These are phyloP conservation scores for Drosophila serrata DNA, from an alignment of 1,140 invertebrate species.

Conservation along the genomic window DNA sequence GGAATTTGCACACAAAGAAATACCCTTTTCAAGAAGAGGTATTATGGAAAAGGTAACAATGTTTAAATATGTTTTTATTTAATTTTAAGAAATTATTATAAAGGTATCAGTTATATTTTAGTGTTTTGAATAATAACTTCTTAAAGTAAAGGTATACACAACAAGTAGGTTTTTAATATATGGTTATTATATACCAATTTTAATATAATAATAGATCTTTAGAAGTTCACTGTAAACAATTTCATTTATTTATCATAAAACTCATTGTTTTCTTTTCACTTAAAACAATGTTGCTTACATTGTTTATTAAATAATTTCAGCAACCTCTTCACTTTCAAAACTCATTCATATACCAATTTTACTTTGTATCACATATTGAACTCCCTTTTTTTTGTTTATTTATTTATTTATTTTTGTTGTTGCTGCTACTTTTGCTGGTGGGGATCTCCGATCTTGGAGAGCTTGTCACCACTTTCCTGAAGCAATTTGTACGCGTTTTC, in stretches of 20 bases:
- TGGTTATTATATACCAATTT: neutral
- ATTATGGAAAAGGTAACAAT: neutral
- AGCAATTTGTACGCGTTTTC: slow-evolving; percentile 80
- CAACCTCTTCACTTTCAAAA: neutral
- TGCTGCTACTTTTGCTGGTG: slow-evolving; percentile 8
- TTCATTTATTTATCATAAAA: neutral
- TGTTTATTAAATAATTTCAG: neutral
- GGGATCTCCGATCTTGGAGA: slow-evolving; percentile 42
- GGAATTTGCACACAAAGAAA: neutral
- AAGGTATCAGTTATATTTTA: neutral
- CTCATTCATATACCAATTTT: slow-evolving; percentile 41
- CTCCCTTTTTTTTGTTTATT: slow-evolving; percentile 25
- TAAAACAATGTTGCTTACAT: neutral
- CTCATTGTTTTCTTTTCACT: too few species aligned
- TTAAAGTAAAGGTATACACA: too few species aligned
- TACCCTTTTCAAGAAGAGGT: neutral
- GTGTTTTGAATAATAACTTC: neutral
- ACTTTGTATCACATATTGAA: slow-evolving; percentile 51
- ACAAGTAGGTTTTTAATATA: too few species aligned
- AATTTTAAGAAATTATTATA: neutral
- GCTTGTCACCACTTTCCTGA: slow-evolving; percentile 79
- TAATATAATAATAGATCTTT: neutral
- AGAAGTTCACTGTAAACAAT: neutral
- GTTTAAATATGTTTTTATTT: neutral
- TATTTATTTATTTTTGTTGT: slow-evolving; percentile 15